phyloP scores from a whole-genome alignment of 2,113 vertebrate species.

The Proteles cristata region DNA sequence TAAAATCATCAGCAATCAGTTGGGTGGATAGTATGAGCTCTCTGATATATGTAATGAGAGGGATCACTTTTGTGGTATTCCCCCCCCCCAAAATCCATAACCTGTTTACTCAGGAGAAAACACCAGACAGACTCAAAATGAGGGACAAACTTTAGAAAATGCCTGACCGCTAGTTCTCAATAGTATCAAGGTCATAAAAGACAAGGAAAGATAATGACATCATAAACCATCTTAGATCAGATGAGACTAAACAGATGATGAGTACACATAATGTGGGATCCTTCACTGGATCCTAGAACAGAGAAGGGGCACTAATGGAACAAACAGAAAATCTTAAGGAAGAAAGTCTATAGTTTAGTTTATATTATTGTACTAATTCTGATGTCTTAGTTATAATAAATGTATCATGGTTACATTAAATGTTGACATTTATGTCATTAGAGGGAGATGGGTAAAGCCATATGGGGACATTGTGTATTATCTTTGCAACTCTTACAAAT shows the following conservation, averaged over 20 bases:
- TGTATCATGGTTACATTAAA: neutral
- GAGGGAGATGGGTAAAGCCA: neutral
- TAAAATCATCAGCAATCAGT: neutral
- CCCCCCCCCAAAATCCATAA: neutral
- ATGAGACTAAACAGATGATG: neutral
- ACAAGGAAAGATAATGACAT: neutral
- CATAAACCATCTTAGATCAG: neutral
- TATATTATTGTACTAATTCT: neutral
- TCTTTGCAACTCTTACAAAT: slow-evolving; percentile 1
- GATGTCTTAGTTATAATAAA: slow-evolving; percentile 39
- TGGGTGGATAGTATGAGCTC: neutral
- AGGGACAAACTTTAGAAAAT: neutral
- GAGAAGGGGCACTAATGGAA: neutral
- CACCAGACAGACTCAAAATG: neutral
- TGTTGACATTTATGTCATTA: neutral
- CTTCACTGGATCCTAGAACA: neutral
- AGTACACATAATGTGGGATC: neutral
- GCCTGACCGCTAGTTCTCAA: neutral
- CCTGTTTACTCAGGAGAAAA: slow-evolving; percentile 5
- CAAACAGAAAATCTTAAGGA: neutral
- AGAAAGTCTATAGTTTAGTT: neutral
- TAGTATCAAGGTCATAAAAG: slow-evolving; percentile 24
- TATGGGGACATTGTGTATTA: neutral
- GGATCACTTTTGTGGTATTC: neutral
- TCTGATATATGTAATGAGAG: neutral